Conservation (phyloP, 2,888 invertebrate genomes). For the Ditula angustiorana region DNA sequence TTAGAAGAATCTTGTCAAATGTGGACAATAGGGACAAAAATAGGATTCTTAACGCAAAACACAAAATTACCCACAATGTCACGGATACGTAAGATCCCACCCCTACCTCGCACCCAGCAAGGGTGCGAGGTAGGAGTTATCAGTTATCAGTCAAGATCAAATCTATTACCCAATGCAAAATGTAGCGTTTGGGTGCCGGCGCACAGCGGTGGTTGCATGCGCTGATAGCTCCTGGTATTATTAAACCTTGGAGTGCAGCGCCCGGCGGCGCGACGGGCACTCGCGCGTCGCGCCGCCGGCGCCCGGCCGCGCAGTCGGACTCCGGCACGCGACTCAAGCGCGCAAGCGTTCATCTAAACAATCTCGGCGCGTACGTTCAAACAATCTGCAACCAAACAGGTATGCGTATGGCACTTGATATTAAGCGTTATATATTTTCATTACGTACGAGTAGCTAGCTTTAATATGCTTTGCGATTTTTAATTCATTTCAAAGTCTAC, state of each 20-base stretch:
- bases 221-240: background rate
- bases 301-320: constrained; percentile 5
- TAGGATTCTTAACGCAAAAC: too few species aligned
- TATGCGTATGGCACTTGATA: background rate
- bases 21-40: too few species aligned
- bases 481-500: background rate
- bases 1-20: too few species aligned
- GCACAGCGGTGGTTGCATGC: background rate
- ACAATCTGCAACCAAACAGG: background rate
- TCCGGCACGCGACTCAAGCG: constrained; percentile 23
- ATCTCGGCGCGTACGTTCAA: background rate
- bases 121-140: background rate
- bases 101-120: too few species aligned
- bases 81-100: too few species aligned
- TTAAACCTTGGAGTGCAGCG: background rate
- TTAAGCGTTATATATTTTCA: too few species aligned
- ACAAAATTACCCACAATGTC: background rate
- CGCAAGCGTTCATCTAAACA: constrained; percentile 15
- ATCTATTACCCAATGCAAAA: background rate
- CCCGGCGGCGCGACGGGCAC: background rate
- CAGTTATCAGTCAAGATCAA: background rate
- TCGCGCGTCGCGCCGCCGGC: background rate
- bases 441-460: background rate
- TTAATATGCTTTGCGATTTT: background rate
- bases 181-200: background rate